Percentiles rank a stretch among this genome's conserved stretches.
Evolutionary conservation across 2,797 vertebrate species (phyloP).

Genomic region (Passerculus sandwichensis): DNA sequence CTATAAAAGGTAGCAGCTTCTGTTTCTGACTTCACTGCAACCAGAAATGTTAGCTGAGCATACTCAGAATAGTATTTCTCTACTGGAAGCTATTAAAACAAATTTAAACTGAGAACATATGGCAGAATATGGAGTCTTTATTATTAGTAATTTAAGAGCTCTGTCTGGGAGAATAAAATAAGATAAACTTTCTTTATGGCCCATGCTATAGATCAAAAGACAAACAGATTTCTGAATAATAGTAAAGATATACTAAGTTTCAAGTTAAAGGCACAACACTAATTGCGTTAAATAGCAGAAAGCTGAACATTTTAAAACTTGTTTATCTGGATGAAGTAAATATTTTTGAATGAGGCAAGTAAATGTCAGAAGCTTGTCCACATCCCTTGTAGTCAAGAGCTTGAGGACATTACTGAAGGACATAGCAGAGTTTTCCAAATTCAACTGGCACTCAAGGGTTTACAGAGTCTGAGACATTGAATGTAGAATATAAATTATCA

Average conservation of each 20-base stretch:
- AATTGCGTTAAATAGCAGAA: neutral
- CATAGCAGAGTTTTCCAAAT: neutral
- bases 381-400: neutral
- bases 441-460: neutral
- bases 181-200: neutral
- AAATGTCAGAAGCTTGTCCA: neutral
- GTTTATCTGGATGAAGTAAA: neutral
- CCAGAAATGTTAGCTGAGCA: neutral
- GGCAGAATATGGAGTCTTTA: neutral
- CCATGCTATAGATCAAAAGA: neutral
- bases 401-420: neutral
- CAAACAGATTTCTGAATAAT: neutral
- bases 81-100: neutral
- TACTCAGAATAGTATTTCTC: neutral
- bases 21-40: neutral
- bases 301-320: neutral
- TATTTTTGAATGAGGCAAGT: neutral
- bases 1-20: neutral
- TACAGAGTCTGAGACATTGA: neutral
- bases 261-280: neutral
- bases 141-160: neutral
- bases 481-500: neutral
- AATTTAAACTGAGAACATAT: neutral
- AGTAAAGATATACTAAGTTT: neutral
- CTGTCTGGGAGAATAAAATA: neutral